Evolutionary conservation across 2,113 vertebrate species (phyloP), one percentile per base, ranked within the genome.

Genomic region (Misgurnus mizolepis): DNA sequence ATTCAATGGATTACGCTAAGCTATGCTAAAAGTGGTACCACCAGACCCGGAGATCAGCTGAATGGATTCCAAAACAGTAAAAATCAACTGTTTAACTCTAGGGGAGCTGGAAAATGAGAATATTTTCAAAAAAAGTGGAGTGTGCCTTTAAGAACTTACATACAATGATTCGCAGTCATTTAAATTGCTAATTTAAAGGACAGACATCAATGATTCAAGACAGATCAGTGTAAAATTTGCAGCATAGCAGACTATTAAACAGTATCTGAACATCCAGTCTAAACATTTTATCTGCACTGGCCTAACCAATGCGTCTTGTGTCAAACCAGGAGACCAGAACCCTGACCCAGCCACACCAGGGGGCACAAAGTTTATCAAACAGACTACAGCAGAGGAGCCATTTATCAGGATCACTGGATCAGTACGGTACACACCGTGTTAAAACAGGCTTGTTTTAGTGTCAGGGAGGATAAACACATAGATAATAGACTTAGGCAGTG

Each of bases 391-490:
- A 50, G 8, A 58, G 69, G 50, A 72, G 5, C 15, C 3, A 34
- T 14, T 72, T 58, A 72, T 72, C 34, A 56, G 69, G 69, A 50
- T 72, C 69, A 72, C 22, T 22, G 22, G 22, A 22, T 22, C 22
- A 22, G 22, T 22, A 22, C 22, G 22, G 14, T 41, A 34, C 50
- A 72, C 11, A 58, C 34, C 34, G 40, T 34, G 56, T 58, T 53
- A 72, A 40, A 56, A 34, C 69, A 72, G 15, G 40, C 69, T 72
- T 72, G 53, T 58, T 49, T 72, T 56, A 53, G 53, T 72, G 50
- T 72, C 39, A 41, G 34, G 50, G 53, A 27, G 50, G 69, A 56
- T 3, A 45, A 45, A 45, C n/a, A 69, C 3, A 2, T 3, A 34
- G 27, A 41, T 17, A 43, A 47, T 40, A 71, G 34, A 15, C 69